Base-by-base conservation (phyloP, 2,888 invertebrate genomes). In the Troglohyphantes excavatus region DNA sequence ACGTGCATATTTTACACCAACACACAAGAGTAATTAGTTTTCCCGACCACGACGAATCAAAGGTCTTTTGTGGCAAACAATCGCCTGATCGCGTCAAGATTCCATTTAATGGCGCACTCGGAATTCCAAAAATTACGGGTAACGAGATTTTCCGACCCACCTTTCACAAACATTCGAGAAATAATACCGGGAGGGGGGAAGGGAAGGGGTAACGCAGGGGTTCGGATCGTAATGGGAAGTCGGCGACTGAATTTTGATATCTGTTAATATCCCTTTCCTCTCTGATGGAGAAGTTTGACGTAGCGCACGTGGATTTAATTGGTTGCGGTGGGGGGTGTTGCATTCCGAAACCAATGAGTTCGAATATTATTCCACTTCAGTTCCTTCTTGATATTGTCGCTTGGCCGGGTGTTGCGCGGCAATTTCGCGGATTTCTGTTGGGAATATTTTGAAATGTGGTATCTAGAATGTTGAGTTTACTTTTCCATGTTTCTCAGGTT, bases 51-150 rank as follows among this genome's bases (percentile, higher is more conserved):
- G 76, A 59, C 39, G 85, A 76, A 78, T 72, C 76, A 75, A 85
- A 76, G 88, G 75, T 76, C 68, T 82, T 59, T 46, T 61, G 26
- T 61, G 19, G 46, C 43, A 70, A 76, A 68, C 70, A 68, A 68
- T 81, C 63, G 70, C 86, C 86, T 79, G 85, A 85, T 85, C 87
- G 81, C 87, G 81, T 88, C 81, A 65, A 67, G 81, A 76, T 75
- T 82, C 75, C 81, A 76, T 82, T 89, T 76, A 89, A 82, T 68
- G 82, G 76, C 61, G 59, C 21, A 82, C 59, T 21, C 82, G 88
- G 81, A 88, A 89, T 89, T 89, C 88, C 88, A 89, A 89, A 89
- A 89, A 89, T 89, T 82, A 63, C 82, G 63, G 82, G 73, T 89
- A 89, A 89, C 82, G 82, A 89, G 88, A 89, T 88, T 88, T 88